Evolutionary conservation across 2,113 vertebrate genomes (phyloP), one percentile per base, ranked within the genome.

Genomic region (Hippocampus comes): DNA sequence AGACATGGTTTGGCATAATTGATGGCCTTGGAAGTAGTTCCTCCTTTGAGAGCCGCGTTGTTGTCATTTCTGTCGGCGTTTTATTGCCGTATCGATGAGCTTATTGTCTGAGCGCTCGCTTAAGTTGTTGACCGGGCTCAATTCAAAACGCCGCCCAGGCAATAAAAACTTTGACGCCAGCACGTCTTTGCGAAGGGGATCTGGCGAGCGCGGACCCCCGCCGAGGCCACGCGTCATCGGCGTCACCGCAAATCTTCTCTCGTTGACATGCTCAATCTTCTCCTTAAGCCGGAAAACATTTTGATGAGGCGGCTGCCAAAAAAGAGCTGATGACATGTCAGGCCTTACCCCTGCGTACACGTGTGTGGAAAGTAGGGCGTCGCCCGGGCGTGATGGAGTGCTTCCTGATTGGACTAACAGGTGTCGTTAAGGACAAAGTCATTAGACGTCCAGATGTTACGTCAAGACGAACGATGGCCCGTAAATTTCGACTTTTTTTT

Each of bases 401-500:
- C 86, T 90, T 92, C 86, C 92, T 89, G 90, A 92, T 92, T 92
- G 90, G 92, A 92, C 92, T 89, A 91, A 91, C 92, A 93, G 91
- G 92, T 92, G 92, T 94, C 92, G 92, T 92, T 89, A 89, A 38
- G 90, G 92, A 94, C 91, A 92, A 92, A 93, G 90, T 93, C 93
- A 93, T 94, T 94, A 93, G 91, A 89, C 90, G 92, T 93, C 93
- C 92, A 94, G 93, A 94, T 94, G 93, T 94, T 94, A 87, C 91
- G 27, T 61, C 59, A 61, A 61, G 59, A 61, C 59, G 27, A 20
- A 34, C 27, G 59, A 61, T 88, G 34, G 86, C 85, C 90, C 87
- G 85, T 90, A 92, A 93, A 93, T 93, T 91, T 88, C 89, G 89
- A 84, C 14, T 93, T 87, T 91, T 92, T 93, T 93, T 25, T 25